Evolutionary conservation across 2,888 invertebrate genomes (phyloP).

Genomic region (Plebejus argus): DNA sequence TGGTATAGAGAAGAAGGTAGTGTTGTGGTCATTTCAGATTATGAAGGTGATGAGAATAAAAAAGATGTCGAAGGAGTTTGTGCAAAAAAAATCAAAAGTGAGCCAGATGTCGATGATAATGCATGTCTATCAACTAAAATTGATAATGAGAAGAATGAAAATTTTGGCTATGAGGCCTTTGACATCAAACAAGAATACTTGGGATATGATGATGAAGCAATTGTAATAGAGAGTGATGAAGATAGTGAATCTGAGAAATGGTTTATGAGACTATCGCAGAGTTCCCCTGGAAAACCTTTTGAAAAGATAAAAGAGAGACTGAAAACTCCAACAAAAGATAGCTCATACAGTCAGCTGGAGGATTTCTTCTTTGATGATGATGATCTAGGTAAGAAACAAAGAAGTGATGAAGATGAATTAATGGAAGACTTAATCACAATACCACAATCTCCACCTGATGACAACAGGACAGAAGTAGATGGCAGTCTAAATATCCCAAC

Average conservation of each 20-base stretch:
- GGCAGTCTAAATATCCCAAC: constrained; percentile 3
- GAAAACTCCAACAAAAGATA: constrained; percentile 53
- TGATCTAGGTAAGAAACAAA: constrained; percentile 45
- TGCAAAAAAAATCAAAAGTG: constrained; percentile 55
- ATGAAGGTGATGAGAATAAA: constrained; percentile 48
- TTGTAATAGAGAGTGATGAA: constrained; percentile 68
- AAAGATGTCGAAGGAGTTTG: constrained; percentile 34
- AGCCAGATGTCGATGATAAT: constrained; percentile 48
- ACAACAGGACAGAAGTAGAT: constrained; percentile 12
- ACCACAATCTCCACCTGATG: constrained; percentile 44
- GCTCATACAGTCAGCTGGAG: constrained; percentile 71
- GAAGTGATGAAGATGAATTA: constrained; percentile 54
- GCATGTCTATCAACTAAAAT: constrained; percentile 50
- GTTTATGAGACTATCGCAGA: constrained; percentile 77
- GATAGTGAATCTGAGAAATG: constrained; percentile 79
- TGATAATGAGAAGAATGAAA: constrained; percentile 62
- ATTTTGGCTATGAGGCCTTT: constrained; percentile 63
- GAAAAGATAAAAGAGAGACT: constrained; percentile 47
- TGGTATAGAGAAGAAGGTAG: constrained; percentile 43
- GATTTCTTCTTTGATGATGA: constrained; percentile 48
- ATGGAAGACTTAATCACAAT: constrained; percentile 60
- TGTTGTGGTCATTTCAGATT: constrained; percentile 56
- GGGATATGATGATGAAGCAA: constrained; percentile 64
- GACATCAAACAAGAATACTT: constrained; percentile 68
- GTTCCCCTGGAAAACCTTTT: constrained; percentile 66